Base-by-base conservation (phyloP, 2,797 vertebrate genomes). In the Mycteria americana region DNA sequence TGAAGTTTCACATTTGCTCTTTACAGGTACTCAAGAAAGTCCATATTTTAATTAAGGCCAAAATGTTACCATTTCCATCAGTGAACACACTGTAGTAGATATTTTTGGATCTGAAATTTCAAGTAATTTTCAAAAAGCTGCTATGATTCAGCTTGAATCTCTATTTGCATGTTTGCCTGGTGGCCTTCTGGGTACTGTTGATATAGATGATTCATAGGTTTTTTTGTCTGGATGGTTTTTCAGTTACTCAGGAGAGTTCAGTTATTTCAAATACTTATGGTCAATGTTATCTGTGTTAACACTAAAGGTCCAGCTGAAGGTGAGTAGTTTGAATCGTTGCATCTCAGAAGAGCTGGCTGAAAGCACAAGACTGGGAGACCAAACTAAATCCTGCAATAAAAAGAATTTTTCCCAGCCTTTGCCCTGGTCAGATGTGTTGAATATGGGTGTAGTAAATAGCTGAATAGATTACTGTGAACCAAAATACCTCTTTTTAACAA, bases 111-210 rank as follows among this genome's bases (percentile, higher is more conserved):
- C 9, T 64, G 37, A 83, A 94, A 83, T 86, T 70, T 73, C 72
- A 93, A 94, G 28, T 60, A 80, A 82, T 88, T 86, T 92, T 95
- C 27, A 81, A 90, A 94, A 91, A 88, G 8, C 25, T 64, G 18
- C 11, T 84, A 73, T 86, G 73, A 93, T 92, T 94, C 63, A 79
- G 45, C 50, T 76, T 80, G 28, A 59, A 48, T 50, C 63, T 89
- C 14, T 81, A 51, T 81, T 95, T 92, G 30, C 35, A 70, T 92
- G 41, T 92, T 93, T 92, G 56, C 33, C 39, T 11, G 3, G 54
- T 75, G 68, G 41, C 18, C 7, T 88, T 92, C 62, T 84, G 67
- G 56, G 16, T 88, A 75, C n/a, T 59, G 22, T 48, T 89, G 68
- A 68, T 86, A 43, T 7, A 86, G 46, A 62, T 60, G 53, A 93